Conservation (phyloP, 1,140 invertebrate species). For the Drosophila burlai region DNA sequence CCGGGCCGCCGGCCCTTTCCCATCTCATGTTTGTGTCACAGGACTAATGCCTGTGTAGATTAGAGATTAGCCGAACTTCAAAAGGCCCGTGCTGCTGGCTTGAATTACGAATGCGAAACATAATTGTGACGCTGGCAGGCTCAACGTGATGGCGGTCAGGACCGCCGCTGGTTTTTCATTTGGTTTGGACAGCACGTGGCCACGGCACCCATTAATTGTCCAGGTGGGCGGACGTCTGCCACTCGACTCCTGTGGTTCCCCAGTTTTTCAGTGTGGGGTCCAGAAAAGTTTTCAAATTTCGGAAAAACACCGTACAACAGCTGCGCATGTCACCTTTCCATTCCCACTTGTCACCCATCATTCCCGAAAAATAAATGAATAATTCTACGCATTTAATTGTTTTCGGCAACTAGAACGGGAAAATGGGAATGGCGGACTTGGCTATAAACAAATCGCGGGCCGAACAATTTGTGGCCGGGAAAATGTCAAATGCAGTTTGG, state of each 20-base stretch:
- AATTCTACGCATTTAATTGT: slow-evolving; percentile 41
- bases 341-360: slow-evolving; percentile 10
- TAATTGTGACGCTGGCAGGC: slow-evolving; percentile 61
- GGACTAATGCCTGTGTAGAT: slow-evolving; percentile 78
- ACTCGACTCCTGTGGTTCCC: slow-evolving; percentile 6
- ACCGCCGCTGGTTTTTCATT: slow-evolving; percentile 10
- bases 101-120: slow-evolving; percentile 62
- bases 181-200: slow-evolving; percentile 42
- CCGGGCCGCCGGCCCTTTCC: slow-evolving; percentile 4
- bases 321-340: slow-evolving; percentile 33
- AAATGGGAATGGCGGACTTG: slow-evolving; percentile 36
- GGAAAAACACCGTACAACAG: slow-evolving; percentile 32
- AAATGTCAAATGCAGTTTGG: slow-evolving; percentile 45
- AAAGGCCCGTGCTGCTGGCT: slow-evolving; percentile 33
- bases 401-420: slow-evolving; percentile 21
- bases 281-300: slow-evolving; percentile 46
- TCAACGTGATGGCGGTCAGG: slow-evolving; percentile 55
- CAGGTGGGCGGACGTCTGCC: slow-evolving; percentile 42
- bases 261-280: slow-evolving; percentile 13
- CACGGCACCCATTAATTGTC: slow-evolving; percentile 62
- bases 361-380: slow-evolving; percentile 41
- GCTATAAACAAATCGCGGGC: slow-evolving; percentile 36
- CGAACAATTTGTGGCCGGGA: slow-evolving; percentile 8
- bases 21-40: slow-evolving; percentile 62
- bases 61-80: slow-evolving; percentile 76